Evolutionary conservation across 2,113 vertebrate genomes (phyloP).

Genomic region (Odontophorus gujanensis): DNA sequence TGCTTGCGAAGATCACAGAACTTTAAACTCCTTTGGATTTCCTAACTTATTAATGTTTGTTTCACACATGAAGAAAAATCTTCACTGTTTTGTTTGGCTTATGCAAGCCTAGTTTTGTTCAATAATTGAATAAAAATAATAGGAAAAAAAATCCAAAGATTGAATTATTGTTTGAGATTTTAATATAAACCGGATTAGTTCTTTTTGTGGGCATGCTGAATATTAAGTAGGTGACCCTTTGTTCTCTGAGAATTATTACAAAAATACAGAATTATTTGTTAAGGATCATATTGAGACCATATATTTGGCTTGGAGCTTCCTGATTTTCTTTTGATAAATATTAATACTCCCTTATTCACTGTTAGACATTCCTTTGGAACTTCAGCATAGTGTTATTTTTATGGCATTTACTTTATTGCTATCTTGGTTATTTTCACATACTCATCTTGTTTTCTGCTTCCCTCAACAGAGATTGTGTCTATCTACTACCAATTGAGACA

Average conservation of each 20-base stretch:
- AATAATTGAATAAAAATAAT: neutral
- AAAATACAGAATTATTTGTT: slow-evolving; percentile 36
- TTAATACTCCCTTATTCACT: neutral
- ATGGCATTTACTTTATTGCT: neutral
- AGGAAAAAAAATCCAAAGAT: slow-evolving; percentile 8
- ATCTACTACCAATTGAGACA: neutral
- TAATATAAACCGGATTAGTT: slow-evolving; percentile 67
- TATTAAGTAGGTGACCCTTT: slow-evolving; percentile 43
- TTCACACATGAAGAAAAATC: slow-evolving; percentile 29
- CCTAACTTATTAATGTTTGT: neutral
- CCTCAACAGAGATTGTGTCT: neutral
- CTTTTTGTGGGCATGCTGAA: slow-evolving; percentile 26
- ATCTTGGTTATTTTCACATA: neutral
- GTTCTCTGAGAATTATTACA: slow-evolving; percentile 15
- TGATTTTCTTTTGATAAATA: neutral
- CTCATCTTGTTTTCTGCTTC: neutral
- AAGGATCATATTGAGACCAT: neutral
- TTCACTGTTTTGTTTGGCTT: slow-evolving; percentile 34
- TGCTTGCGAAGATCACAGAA: neutral
- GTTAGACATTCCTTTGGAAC: neutral
- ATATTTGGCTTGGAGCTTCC: neutral
- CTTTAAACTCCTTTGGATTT: slow-evolving; percentile 44
- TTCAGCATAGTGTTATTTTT: neutral
- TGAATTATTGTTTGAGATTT: slow-evolving; percentile 43
- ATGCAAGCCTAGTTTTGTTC: neutral